Evolutionary conservation across 2,888 invertebrate genomes (phyloP), one percentile per base, ranked within the genome.

Genomic region (Lepidonotus clava): DNA sequence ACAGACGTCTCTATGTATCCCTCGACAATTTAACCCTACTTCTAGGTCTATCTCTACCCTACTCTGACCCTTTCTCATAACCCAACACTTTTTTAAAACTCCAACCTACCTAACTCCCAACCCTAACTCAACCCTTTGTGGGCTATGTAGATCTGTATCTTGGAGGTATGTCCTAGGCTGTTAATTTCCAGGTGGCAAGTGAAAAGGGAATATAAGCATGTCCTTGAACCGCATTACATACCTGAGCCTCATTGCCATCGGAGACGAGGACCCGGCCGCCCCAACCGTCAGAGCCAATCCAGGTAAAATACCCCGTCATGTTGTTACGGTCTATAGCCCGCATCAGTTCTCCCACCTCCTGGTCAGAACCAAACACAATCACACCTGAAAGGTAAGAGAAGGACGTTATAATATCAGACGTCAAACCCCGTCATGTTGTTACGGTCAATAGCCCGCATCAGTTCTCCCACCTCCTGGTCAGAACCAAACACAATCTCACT

Each of bases 271-370:
- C 92, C 77, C 98, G 95, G 6, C 98, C 98, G 92, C 97, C 97
- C 98, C 98, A 98, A 0, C 98, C 98, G 92, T 98, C 98, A 41
- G 98, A 98, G 0, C 98, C 98, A 56, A 98, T 98, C 98, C 98
- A 98, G 86, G 97, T 97, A 95, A 98, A 99, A 85, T 96, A 96
- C 6, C 97, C 97, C 0, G 98, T 98, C 14, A 97, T 97, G 92
- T 98, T 98, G 88, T 96, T 96, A 4, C 98, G 95, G 87, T 97
- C 96, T 0, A 98, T 97, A 0, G 98, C 98, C 77, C 97, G 95
- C 98, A 99, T 99, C 87, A 99, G 96, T 53, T 97, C 98, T 0
- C 98, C 98, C 11, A 98, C 98, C 95, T 98, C 98, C 95, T 98
- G 98, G 94, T 98, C 98, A 0, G 98, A 98, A 0, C 97, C 98